Conservation (phyloP, 2,888 invertebrate genomes). For the Artemia sinica region DNA sequence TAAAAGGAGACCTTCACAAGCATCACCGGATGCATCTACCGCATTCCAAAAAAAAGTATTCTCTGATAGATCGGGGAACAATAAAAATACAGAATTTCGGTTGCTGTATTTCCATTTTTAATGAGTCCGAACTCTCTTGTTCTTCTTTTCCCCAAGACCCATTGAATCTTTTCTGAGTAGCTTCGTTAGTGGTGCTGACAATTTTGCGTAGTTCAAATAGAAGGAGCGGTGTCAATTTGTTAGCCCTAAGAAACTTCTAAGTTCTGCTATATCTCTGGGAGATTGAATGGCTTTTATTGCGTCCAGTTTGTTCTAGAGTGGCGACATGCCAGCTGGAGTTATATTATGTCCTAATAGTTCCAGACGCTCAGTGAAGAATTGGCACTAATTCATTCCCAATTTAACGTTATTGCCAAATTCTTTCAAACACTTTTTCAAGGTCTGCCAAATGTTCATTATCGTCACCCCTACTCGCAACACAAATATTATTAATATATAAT, state of each 20-base stretch:
- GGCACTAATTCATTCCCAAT: background rate
- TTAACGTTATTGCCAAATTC: background rate
- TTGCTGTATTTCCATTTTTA: background rate
- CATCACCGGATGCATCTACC: background rate
- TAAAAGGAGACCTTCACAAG: background rate
- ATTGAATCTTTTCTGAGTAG: background rate
- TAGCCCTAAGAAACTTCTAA: no score
- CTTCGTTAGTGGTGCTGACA: background rate
- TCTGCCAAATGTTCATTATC: background rate
- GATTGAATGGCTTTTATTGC: no score
- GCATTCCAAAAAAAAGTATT: background rate
- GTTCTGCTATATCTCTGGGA: no score
- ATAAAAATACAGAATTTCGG: constrained; percentile 6
- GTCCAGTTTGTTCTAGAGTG: background rate
- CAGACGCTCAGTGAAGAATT: background rate
- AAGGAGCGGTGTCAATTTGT: no score
- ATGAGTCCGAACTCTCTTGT: no score
- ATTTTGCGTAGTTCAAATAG: background rate
- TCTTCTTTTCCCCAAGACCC: no score
- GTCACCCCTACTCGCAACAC: background rate
- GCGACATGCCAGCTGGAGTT: background rate
- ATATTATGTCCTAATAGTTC: constrained; percentile 1
- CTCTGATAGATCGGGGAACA: background rate
- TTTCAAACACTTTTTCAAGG: constrained; percentile 1
- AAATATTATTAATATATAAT: background rate